phyloP scores from a whole-genome alignment of 2,113 vertebrate genomes.

The Neodontobutis hainanensis region DNA sequence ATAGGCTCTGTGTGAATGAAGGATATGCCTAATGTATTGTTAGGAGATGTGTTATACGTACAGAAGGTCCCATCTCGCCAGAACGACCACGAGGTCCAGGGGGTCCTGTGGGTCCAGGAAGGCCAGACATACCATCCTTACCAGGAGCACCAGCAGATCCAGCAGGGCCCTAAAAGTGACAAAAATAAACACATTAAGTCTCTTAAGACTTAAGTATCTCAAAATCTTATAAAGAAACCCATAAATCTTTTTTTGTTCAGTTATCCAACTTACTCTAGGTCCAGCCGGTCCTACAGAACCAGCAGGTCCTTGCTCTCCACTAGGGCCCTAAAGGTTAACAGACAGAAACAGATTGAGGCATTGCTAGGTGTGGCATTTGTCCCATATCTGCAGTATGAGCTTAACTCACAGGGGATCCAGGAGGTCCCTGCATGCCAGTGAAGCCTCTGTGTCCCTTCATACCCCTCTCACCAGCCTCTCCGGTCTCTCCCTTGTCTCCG shows the following conservation, averaged over 20 bases:
- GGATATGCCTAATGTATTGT: no score
- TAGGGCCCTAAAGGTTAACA: slow-evolving; percentile 80
- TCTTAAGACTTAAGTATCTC: no score
- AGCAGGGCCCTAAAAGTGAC: slow-evolving; percentile 83
- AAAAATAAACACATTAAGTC: not conserved
- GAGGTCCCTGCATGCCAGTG: slow-evolving; percentile 93
- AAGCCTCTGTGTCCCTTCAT: slow-evolving; percentile 99
- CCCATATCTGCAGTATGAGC: not conserved
- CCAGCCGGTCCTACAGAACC: slow-evolving; percentile 91
- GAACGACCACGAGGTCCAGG: slow-evolving; percentile 95
- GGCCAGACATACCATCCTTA: slow-evolving; percentile 93
- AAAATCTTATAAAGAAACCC: not conserved
- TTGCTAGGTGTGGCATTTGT: not conserved
- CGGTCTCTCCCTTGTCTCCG: slow-evolving; percentile 97
- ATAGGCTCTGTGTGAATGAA: no score
- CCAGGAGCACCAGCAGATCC: slow-evolving; percentile 88
- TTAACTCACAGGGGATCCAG: slow-evolving; percentile 86
- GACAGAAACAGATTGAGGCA: slow-evolving; percentile 17
- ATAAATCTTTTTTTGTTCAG: not conserved
- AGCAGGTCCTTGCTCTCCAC: slow-evolving; percentile 93
- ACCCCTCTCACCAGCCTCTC: slow-evolving; percentile 96
- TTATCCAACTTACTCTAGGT: slow-evolving; percentile 86
- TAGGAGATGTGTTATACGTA: slow-evolving; percentile 73
- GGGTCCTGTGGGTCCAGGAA: slow-evolving; percentile 93
- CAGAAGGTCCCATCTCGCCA: slow-evolving; percentile 91